Evolutionary conservation across 2,888 invertebrate genomes (phyloP).

Genomic region (Tipula confusa): DNA sequence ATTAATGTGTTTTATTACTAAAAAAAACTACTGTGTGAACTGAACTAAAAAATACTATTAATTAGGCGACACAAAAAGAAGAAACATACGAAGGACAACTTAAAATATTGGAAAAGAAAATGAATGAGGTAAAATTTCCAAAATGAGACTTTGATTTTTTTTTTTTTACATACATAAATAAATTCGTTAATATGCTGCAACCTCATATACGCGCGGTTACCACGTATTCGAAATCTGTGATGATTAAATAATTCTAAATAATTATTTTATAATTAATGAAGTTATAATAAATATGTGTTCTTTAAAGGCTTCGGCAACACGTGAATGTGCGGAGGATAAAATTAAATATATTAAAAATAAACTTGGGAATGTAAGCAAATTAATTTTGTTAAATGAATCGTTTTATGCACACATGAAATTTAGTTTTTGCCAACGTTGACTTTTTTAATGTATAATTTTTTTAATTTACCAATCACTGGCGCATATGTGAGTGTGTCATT

Average conservation of each 20-base stretch:
- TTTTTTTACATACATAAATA: too few species aligned
- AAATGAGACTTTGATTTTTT: not conserved
- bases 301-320: constrained; percentile 62
- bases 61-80: constrained; percentile 91
- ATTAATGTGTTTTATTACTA: constrained; percentile 26
- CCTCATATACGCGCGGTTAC: not conserved
- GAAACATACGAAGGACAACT: constrained; percentile 89
- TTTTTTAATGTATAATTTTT: not conserved
- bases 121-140: constrained; percentile 76
- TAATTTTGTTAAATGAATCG: constrained; percentile 35
- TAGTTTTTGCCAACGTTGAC: not conserved
- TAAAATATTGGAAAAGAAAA: constrained; percentile 80
- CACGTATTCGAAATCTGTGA: not conserved
- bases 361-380: constrained; percentile 65
- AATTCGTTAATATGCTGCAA: constrained; percentile 5
- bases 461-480: not conserved
- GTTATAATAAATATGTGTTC: not conserved
- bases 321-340: constrained; percentile 70
- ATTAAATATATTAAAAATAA: constrained; percentile 68
- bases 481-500: not conserved
- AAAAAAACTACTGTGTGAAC: constrained; percentile 27
- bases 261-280: not conserved
- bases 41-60: not conserved
- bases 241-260: not conserved
- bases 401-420: constrained; percentile 26